A percentile compares a stretch with the other conserved stretches of the same genome.
Evolutionary conservation across 2,888 invertebrate species (phyloP).

Genomic region (Chalcis sispes): DNA sequence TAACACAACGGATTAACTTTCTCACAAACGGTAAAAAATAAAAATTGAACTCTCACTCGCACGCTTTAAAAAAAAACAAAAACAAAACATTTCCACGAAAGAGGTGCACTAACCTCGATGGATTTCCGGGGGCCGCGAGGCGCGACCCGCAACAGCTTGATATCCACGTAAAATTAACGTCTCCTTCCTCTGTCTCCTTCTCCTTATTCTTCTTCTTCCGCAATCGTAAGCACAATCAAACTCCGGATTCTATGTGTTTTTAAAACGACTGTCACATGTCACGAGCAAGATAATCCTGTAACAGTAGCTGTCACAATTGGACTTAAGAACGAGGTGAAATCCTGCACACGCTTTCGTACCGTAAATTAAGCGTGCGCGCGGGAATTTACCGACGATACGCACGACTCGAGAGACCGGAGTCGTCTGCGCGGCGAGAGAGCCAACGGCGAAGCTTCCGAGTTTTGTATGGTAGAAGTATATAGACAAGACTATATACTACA

Average conservation of each 20-base stretch:
- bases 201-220: background rate
- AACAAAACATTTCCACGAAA: too few species aligned
- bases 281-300: background rate
- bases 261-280: background rate
- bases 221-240: too few species aligned
- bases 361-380: slow-evolving; percentile 18
- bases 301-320: too few species aligned
- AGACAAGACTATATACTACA: background rate
- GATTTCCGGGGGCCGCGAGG: slow-evolving; percentile 54
- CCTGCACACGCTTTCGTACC: too few species aligned
- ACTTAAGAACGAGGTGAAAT: too few species aligned
- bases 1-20: too few species aligned
- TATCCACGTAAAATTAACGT: too few species aligned
- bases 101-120: slow-evolving; percentile 59
- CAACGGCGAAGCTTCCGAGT: background rate
- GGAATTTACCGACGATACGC: background rate
- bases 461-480: background rate
- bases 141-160: slow-evolving; percentile 48
- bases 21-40: too few species aligned
- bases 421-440: slow-evolving; percentile 27
- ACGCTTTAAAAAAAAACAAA: too few species aligned
- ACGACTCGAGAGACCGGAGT: slow-evolving; percentile 34
- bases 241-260: too few species aligned
- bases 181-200: too few species aligned
- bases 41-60: too few species aligned